Base-by-base conservation (phyloP, 2,113 vertebrate species). In the Talpa occidentalis region DNA sequence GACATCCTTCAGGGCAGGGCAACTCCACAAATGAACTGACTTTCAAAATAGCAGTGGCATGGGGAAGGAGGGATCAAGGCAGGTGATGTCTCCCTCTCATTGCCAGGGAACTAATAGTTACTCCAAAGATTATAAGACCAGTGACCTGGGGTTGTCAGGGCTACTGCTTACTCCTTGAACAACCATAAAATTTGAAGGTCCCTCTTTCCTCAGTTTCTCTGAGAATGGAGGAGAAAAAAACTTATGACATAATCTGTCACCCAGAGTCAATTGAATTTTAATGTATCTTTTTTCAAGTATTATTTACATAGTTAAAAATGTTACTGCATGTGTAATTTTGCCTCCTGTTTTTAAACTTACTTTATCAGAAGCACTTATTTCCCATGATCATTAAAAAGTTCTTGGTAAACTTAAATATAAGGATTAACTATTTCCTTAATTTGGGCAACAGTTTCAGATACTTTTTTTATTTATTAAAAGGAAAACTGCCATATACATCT, bases 251-350 rank as follows among this genome's bases (percentile, higher is more conserved):
- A 88, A 87, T 49, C 60, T 90, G 42, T 86, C 30, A n/a, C 7
- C 19, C 73, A 93, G 22, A 62, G 16, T 79, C 32, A 91, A 70
- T 10, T 24, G 54, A 30, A 70, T 72, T 73, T 90, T 87, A 83
- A 59, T 47, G 49, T 74, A 42, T 6, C 21, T 40, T 79, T 72
- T 83, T 35, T 12, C 19, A 69, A 82, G 21, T 77, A 47, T 81
- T 90, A 80, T 28, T 95, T 69, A 87, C 35, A 92, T 32, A 92
- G 70, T 40, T 88, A 80, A 85, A 85, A 81, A 88, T 64, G 37
- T 70, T 56, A 83, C 54, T 3, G 44, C 44, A 76, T 32, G 24
- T 87, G 10, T 8, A 44, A 42, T 76, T 32, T 44, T 52, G 49
- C 7, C 28, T 90, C n/a, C 35, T 72, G 15, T 40, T 70, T 88